Base-by-base conservation (phyloP, 30 jellyfish, hydroid and myxozoan species). In the Aurelia sp. region DNA sequence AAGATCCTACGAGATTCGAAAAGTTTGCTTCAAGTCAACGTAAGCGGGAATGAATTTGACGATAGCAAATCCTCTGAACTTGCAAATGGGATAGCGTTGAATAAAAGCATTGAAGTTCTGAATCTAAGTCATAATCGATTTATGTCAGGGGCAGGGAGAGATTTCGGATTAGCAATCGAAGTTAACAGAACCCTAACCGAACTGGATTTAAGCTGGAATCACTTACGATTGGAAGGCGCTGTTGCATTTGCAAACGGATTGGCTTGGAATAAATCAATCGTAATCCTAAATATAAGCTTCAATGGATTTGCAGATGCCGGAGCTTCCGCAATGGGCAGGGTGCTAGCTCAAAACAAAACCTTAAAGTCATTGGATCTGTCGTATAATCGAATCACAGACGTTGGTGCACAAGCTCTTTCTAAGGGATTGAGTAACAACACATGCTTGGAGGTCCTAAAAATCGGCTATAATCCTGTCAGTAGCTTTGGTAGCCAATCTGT, bases 181-280 rank as follows among this genome's bases (percentile, higher is more conserved):
- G 55, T 50, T 12, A 88, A 88, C 71, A 30, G 65, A 38, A 41
- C 85, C 8, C 30, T 88, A 13, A 67, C 17, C 4, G 82, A 88
- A 13, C 67, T 88, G 33, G 97, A 88, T 57, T 57, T 88, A 65
- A 88, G 97, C 59, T 88, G 97, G 97, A 88, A 88, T 67, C 89
- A 80, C 52, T 24, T 88, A 5, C 24, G 97, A 38, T 12, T 35
- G 52, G 85, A 79, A 4, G 97, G 97, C 4, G 97, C 97, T 5
- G 78, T 78, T 15, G 92, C 65, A 18, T 20, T 88, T 11, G 88
- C 90, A 7, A 30, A 19, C 7, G 88, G 97, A 20, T 17, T 88
- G 19, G 71, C 70, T 19, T 48, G 77, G 77, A 88, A 88, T 48
- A 72, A 38, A 38, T 60, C 89, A 21, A 13, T 88, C 22, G 50